Percentiles rank a stretch among this genome's conserved stretches.
phyloP scores from a whole-genome alignment of 1,140 invertebrate species.

The Aphidius gifuensis region DNA sequence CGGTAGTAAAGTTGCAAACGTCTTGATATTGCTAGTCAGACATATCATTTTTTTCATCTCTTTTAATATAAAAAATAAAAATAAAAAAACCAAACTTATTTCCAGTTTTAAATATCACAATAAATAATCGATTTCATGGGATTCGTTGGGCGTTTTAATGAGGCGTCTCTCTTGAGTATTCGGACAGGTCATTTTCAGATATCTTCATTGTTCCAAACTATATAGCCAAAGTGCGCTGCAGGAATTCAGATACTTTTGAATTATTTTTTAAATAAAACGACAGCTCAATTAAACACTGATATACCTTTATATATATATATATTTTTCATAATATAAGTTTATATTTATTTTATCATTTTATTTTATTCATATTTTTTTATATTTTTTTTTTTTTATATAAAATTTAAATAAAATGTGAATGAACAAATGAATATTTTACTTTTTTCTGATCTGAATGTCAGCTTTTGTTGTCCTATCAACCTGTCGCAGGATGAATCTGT shows the following conservation, averaged over 20 bases:
- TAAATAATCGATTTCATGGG: constrained; percentile 49
- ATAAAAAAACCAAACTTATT: constrained; percentile 18
- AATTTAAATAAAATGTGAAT: too few relatives aligned
- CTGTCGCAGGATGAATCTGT: too few relatives aligned
- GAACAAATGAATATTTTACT: too few relatives aligned
- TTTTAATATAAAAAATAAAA: neutral
- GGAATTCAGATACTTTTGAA: constrained; percentile 8
- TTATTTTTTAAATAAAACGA: constrained; percentile 1
- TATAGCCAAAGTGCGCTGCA: neutral
- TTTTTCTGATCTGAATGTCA: too few relatives aligned
- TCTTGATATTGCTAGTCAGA: constrained; percentile 34
- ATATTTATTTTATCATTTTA: too few relatives aligned
- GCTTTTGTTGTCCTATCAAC: too few relatives aligned
- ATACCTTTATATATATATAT: neutral
- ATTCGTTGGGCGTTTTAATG: constrained; percentile 42
- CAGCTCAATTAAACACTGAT: constrained; percentile 11
- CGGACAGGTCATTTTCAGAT: constrained; percentile 12
- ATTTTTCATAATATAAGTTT: neutral
- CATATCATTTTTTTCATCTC: neutral
- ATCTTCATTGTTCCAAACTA: constrained; percentile 10
- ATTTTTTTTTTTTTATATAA: too few relatives aligned
- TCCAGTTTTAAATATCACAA: constrained; percentile 40
- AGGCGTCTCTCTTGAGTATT: constrained; percentile 23
- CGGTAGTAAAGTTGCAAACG: constrained; percentile 36
- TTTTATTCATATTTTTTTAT: too few relatives aligned